Percentiles rank a stretch among this genome's conserved stretches.
phyloP scores from a whole-genome alignment of 1,140 invertebrate genomes.

The Solenopsis fugax region DNA sequence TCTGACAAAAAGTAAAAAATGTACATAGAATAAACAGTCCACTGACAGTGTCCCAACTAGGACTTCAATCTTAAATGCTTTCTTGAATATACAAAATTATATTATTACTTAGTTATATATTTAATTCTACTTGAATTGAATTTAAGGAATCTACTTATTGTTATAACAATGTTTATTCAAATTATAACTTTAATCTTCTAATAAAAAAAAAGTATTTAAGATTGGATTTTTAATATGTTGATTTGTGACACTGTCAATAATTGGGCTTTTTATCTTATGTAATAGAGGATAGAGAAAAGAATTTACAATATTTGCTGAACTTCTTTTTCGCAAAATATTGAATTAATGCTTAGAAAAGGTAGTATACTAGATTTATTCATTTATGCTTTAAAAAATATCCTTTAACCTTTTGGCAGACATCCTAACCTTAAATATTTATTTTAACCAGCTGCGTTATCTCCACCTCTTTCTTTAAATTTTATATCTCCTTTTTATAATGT shows the following conservation, averaged over 20 bases:
- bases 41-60: too few relatives aligned
- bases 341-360: not conserved
- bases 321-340: not conserved
- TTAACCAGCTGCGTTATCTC: not conserved
- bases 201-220: too few relatives aligned
- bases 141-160: too few relatives aligned
- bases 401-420: not conserved
- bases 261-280: too few relatives aligned
- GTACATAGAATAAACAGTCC: not conserved
- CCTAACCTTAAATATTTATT: not conserved
- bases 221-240: too few relatives aligned
- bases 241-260: too few relatives aligned
- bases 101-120: too few relatives aligned
- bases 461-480: not conserved
- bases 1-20: slow-evolving; percentile 66
- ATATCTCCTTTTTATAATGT: not conserved
- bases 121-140: too few relatives aligned
- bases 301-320: not conserved
- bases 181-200: too few relatives aligned
- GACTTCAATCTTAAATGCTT: too few relatives aligned
- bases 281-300: not conserved
- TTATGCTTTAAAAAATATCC: not conserved
- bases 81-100: too few relatives aligned
- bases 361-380: not conserved
- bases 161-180: too few relatives aligned